Evolutionary conservation across 2,888 invertebrate genomes (phyloP), one percentile per base, ranked within the genome.

Genomic region (Hypercompe scribonia): DNA sequence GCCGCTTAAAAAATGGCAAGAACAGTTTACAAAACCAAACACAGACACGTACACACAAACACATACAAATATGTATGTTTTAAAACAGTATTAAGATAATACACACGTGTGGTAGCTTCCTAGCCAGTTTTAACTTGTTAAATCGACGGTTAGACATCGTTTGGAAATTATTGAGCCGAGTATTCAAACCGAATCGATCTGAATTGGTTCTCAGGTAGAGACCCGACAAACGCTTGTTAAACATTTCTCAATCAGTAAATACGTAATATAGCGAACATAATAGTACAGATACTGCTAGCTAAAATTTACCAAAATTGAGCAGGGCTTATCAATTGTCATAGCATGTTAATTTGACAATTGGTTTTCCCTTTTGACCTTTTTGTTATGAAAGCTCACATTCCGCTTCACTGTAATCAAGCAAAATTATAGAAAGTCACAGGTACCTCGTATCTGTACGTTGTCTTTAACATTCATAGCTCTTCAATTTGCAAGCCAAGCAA

Each of bases 71-170:
- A 3, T n/a, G 2, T 24, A n/a, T 54, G 50, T 2, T 54, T n/a
- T 54, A 54, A 54, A 54, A 2, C 50, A n/a, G n/a, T 54, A 54
- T n/a, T 7, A 54, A 50, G 18, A 50, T 50, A 46, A 58, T 31
- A n/a, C n/a, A 28, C 50, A 68, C n/a, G 24, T 36, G 66, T 71
- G 50, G 33, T 46, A 11, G 68, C 70, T 74, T 71, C 65, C 68
- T 67, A 76, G 72, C 63, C 73, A 65, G 64, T 74, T 73, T 73
- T 79, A 71, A 69, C 71, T 77, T 76, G 39, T 75, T 77, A 73
- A 83, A 74, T 79, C 74, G 79, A 75, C 79, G 78, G 72, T 81
- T 76, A 73, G 77, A 81, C 75, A 81, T 74, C 76, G 50, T 69
- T 65, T 71, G 71, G 68, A 70, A 83, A 80, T 83, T 78, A 81